A percentile compares a stretch with the other conserved stretches of the same genome.
phyloP scores from a whole-genome alignment of 2,888 invertebrate genomes.

The Archips crataeganus region DNA sequence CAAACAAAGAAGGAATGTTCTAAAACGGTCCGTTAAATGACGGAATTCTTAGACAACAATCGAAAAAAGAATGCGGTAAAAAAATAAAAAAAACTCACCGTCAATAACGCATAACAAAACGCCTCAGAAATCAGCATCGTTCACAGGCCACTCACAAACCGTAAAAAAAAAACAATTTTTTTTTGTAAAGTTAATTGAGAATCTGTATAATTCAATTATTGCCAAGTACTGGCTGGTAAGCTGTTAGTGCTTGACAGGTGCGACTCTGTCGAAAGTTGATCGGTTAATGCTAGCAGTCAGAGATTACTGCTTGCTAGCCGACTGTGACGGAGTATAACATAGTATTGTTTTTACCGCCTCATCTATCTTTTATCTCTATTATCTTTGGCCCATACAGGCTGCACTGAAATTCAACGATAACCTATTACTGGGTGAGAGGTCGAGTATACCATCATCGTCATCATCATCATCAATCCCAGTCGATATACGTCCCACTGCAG shows the following conservation, averaged over 20 bases:
- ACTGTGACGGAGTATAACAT: conserved; percentile 57
- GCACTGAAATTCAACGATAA: too few species aligned
- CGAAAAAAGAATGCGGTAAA: neutral
- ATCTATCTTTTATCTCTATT: too few species aligned
- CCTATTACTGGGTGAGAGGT: too few species aligned
- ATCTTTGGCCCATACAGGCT: too few species aligned
- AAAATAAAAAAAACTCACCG: conserved; percentile 60
- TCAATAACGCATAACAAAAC: conserved; percentile 64
- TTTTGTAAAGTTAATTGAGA: neutral
- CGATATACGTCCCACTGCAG: too few species aligned
- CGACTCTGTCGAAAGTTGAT: conserved; percentile 62
- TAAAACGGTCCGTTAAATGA: too few species aligned
- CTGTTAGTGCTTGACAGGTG: conserved; percentile 50
- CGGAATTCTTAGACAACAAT: too few species aligned
- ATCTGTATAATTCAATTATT: neutral
- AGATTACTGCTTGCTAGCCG: conserved; percentile 60
- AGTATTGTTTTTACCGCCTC: conserved; percentile 61
- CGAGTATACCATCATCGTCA: too few species aligned
- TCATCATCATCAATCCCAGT: too few species aligned
- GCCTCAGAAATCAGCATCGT: conserved; percentile 64
- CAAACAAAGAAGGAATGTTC: too few species aligned
- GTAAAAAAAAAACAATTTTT: conserved; percentile 10
- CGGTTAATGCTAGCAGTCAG: conserved; percentile 56
- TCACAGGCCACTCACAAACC: conserved; percentile 49
- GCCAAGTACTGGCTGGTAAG: neutral